Conservation (phyloP, 53 echinoderm and acorn worm species). For the Zoroaster sp. region DNA sequence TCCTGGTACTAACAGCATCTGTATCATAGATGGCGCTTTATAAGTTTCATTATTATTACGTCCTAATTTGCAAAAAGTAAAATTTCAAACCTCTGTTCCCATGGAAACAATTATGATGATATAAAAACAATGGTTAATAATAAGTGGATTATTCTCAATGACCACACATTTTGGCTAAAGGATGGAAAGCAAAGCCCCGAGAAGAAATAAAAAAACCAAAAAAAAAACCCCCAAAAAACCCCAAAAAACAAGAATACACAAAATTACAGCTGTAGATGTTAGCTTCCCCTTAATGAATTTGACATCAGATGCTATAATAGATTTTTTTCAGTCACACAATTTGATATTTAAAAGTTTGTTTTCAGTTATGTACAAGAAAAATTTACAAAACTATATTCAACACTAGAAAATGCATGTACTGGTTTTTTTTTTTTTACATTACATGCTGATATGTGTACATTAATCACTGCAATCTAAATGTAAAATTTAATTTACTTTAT, state of each 20-base stretch:
- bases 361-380: constrained; percentile 30
- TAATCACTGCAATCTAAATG: background rate
- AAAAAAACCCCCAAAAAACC: background rate
- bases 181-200: background rate
- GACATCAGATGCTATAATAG: background rate
- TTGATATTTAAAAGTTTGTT: background rate
- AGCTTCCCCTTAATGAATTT: background rate
- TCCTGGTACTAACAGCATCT: too few relatives aligned
- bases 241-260: background rate
- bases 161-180: background rate
- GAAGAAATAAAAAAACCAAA: background rate
- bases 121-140: too few relatives aligned
- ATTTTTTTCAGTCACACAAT: constrained; percentile 14
- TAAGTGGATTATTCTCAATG: background rate
- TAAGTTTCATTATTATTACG: too few relatives aligned
- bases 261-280: background rate
- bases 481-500: background rate
- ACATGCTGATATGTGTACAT: background rate
- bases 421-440: background rate
- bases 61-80: background rate
- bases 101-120: background rate
- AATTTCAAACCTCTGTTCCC: background rate
- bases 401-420: constrained; percentile 28
- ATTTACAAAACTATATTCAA: constrained; percentile 38
- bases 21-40: too few relatives aligned